phyloP scores from a whole-genome alignment of 2,888 invertebrate genomes.

The Hypomecis atomaria region DNA sequence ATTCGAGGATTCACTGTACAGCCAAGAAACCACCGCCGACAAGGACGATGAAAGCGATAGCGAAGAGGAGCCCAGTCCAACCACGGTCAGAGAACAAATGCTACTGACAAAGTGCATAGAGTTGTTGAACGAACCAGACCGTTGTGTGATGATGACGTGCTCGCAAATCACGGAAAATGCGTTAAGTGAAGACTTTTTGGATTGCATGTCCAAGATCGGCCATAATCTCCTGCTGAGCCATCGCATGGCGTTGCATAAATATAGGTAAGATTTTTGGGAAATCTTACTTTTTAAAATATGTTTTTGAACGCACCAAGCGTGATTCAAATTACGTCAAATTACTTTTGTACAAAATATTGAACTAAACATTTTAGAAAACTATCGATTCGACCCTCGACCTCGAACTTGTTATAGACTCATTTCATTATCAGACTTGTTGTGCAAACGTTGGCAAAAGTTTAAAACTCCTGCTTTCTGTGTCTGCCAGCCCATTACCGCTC shows the following conservation, averaged over 20 bases:
- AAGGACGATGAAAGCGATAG: slow-evolving; percentile 86
- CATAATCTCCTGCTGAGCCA: slow-evolving; percentile 93
- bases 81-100: slow-evolving; percentile 74
- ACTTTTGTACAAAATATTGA: too few species aligned
- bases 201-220: slow-evolving; percentile 90
- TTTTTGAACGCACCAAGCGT: too few species aligned
- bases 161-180: slow-evolving; percentile 81
- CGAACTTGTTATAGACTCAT: too few species aligned
- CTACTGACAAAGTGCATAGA: slow-evolving; percentile 85
- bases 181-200: slow-evolving; percentile 83
- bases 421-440: too few species aligned
- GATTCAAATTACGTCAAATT: too few species aligned
- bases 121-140: slow-evolving; percentile 86
- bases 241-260: slow-evolving; percentile 92
- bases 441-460: too few species aligned
- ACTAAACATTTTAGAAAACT: too few species aligned
- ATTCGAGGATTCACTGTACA: slow-evolving; percentile 76
- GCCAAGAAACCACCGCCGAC: slow-evolving; percentile 76
- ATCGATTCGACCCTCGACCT: too few species aligned
- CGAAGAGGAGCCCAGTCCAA: slow-evolving; percentile 79
- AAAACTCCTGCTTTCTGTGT: too few species aligned
- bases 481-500: too few species aligned
- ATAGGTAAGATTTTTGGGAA: slow-evolving; percentile 84
- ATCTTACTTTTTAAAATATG: too few species aligned
- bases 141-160: slow-evolving; percentile 71